phyloP scores from a whole-genome alignment of 2,113 vertebrate genomes.

The Mohoua ochrocephala region DNA sequence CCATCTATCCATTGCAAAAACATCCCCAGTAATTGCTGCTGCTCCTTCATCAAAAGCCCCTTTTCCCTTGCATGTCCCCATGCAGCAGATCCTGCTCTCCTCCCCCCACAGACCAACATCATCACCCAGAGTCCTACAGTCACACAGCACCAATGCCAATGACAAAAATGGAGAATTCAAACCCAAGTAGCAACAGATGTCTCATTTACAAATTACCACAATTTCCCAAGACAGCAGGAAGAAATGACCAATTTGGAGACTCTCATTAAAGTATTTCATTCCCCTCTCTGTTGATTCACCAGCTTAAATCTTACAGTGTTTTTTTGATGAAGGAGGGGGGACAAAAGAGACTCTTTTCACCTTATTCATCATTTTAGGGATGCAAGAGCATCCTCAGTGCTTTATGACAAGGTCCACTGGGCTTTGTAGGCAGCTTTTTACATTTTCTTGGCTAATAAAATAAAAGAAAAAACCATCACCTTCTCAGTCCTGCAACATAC shows the following conservation, averaged over 20 bases:
- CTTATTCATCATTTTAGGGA: neutral
- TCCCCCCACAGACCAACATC: neutral
- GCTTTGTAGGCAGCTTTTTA: neutral
- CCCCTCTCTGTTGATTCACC: neutral
- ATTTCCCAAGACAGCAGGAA: neutral
- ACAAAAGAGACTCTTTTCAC: neutral
- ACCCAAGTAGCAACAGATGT: neutral
- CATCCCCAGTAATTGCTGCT: neutral
- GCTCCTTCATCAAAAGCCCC: neutral
- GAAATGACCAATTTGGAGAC: neutral
- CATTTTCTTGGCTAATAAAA: neutral
- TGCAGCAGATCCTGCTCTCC: neutral
- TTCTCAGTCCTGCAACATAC: neutral
- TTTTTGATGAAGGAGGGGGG: neutral
- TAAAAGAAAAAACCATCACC: neutral
- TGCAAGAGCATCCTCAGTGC: neutral
- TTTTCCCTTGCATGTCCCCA: neutral
- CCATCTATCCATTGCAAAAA: neutral
- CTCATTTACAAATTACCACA: neutral
- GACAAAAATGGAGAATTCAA: neutral
- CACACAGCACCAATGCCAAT: neutral
- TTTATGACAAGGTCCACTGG: neutral
- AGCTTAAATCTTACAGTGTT: neutral
- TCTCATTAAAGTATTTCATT: neutral
- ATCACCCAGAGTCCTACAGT: neutral